Base-by-base conservation (phyloP, 23 tunicate species). In the Aplidium turbinatum region DNA sequence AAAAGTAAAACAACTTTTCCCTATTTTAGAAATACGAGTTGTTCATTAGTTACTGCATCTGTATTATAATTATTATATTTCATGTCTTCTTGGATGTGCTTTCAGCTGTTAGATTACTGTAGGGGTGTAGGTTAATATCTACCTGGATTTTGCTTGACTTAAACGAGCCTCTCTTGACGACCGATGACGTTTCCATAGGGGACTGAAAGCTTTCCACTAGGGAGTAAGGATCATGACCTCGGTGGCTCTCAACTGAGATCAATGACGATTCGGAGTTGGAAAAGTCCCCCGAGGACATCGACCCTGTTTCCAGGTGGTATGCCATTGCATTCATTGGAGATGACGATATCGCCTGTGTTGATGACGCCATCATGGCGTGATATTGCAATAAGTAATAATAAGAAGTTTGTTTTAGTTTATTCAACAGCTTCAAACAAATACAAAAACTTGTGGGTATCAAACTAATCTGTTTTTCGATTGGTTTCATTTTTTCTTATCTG, bases 281-380 rank as follows among this genome's bases (percentile, higher is more conserved):
- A 9, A 73, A 72, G 5, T 54, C 58, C 1, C 48, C 78, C 23
- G 87, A 79, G 1, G 87, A 81, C 6, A 62, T 52, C 4, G 73
- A 47, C 16, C 46, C 74, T 47, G 16, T 30, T 6, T 29, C 22
- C 7, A 75, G 74, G 64, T 33, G 35, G 18, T 63, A 39, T 47
- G 52, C 55, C 35, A 87, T 66, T 38, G 86, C 56, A 63, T 70
- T 74, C 82, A 85, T 75, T 36, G 57, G 63, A 1, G 96, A 38
- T 35, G 87, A 75, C 61, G 79, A 53, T 63, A 88, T 61, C 33
- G 72, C 80, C 5, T 75, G 81, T 6, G 81, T 23, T 31, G 89
- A 75, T 66, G 89, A 83, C 69, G 89, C 89, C 31, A 83, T 75
- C 89, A 83, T 83, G 68, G 16, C 50, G 40, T 30, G n/a, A n/a